A percentile compares a stretch with the other conserved stretches of the same genome.
Conservation (phyloP, 2,113 vertebrate genomes). For the Lucifuga dentata region DNA sequence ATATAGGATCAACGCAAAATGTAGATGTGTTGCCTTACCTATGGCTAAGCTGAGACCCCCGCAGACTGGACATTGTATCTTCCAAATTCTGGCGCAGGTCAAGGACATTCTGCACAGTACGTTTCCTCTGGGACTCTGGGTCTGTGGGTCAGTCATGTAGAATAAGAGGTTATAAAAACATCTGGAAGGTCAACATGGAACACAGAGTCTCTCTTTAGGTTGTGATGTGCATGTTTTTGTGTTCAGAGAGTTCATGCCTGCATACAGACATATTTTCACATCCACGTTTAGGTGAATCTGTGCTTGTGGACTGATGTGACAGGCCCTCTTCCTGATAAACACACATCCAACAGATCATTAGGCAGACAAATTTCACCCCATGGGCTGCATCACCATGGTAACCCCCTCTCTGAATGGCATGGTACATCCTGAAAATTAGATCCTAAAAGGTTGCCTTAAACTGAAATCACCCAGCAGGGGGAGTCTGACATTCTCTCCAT, state of each 20-base stretch:
- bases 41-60: constrained; percentile 94
- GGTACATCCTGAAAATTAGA: constrained; percentile 31
- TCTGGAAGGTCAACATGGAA: constrained; percentile 26
- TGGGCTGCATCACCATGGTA: constrained; percentile 34
- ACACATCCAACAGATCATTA: constrained; percentile 46
- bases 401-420: constrained; percentile 14
- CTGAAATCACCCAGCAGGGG: constrained; percentile 34
- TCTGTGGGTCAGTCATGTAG: constrained; percentile 80
- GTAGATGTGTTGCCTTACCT: constrained; percentile 80
- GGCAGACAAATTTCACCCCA: constrained; percentile 38
- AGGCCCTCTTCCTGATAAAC: constrained; percentile 29
- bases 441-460: constrained; percentile 10
- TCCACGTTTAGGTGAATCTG: constrained; percentile 3
- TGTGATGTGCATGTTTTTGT: neutral
- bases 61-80: constrained; percentile 97
- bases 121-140: constrained; percentile 96
- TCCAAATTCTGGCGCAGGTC: constrained; percentile 98
- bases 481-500: constrained; percentile 8
- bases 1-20: neutral
- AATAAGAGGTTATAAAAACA: constrained; percentile 53
- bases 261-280: neutral
- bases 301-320: constrained; percentile 28
- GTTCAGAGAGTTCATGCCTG: neutral
- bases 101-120: constrained; percentile 97
- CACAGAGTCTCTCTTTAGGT: neutral